Percentiles rank a stretch among this genome's conserved stretches.
Conservation (phyloP, 2,888 invertebrate genomes). For the Epinotia nisella region DNA sequence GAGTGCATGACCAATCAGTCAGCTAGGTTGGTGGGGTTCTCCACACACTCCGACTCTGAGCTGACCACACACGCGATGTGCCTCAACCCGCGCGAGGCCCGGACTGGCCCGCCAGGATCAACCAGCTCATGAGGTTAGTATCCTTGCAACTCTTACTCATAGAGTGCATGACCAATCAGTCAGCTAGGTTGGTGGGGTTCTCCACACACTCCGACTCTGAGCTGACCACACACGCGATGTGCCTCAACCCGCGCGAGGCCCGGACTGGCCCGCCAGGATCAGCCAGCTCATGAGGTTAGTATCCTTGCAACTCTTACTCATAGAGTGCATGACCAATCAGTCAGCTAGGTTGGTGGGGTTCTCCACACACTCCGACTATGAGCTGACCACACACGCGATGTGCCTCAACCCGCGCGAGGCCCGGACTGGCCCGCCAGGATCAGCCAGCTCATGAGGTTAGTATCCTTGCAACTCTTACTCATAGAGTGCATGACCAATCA, state of each 20-base stretch:
- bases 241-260: conserved; percentile 95
- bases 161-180: no score
- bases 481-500: no score
- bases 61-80: conserved; percentile 98
- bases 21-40: conserved; percentile 95
- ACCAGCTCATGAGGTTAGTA: conserved; percentile 92
- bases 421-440: conserved; percentile 97
- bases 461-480: no score
- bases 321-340: no score
- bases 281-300: conserved; percentile 92
- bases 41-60: conserved; percentile 98
- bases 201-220: conserved; percentile 99
- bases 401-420: conserved; percentile 95
- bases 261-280: conserved; percentile 97
- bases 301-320: no score
- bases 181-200: conserved; percentile 93
- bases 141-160: no score
- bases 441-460: conserved; percentile 93
- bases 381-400: conserved; percentile 97
- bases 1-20: no score
- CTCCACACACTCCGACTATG: conserved; percentile 98
- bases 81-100: conserved; percentile 94
- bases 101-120: conserved; percentile 96
- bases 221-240: conserved; percentile 97
- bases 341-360: conserved; percentile 93